Percentiles rank a stretch among this genome's conserved stretches.
phyloP scores from a whole-genome alignment of 2,888 invertebrate species.

The Calameuta pallipes region DNA sequence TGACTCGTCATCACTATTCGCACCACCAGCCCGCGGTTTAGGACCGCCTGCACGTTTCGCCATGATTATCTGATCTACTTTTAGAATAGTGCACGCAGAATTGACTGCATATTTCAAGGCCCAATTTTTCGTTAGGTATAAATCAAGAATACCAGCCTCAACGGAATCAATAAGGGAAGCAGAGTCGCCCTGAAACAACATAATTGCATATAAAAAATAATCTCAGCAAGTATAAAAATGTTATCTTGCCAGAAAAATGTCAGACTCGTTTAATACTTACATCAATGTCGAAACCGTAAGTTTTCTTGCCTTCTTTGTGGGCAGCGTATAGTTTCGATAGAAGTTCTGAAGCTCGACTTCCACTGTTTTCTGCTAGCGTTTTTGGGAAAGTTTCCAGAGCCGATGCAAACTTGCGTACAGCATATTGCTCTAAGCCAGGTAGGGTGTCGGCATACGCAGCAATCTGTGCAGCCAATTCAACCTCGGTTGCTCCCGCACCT shows the following conservation, averaged over 20 bases:
- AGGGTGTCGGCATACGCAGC: conserved; percentile 89
- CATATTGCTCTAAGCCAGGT: conserved; percentile 96
- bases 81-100: conserved; percentile 91
- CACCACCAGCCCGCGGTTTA: conserved; percentile 77
- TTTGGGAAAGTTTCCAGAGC: conserved; percentile 93
- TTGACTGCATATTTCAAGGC: conserved; percentile 95
- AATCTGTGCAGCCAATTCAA: conserved; percentile 90
- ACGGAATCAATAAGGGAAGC: conserved; percentile 79
- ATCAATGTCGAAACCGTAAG: conserved; percentile 89
- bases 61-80: conserved; percentile 98
- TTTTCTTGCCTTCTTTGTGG: conserved; percentile 89
- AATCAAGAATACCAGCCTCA: conserved; percentile 83
- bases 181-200: conserved; percentile 69
- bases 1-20: conserved; percentile 78
- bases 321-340: conserved; percentile 91
- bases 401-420: conserved; percentile 91
- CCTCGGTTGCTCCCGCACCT: conserved; percentile 96
- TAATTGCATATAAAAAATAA: conserved; percentile 12
- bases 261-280: conserved; percentile 59
- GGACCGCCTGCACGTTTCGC: conserved; percentile 97
- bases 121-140: conserved; percentile 90
- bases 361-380: conserved; percentile 94
- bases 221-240: not conserved
- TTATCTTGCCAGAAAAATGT: not conserved
- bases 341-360: conserved; percentile 87